phyloP scores from a whole-genome alignment of 2,113 vertebrate genomes.

The Candoia aspera region DNA sequence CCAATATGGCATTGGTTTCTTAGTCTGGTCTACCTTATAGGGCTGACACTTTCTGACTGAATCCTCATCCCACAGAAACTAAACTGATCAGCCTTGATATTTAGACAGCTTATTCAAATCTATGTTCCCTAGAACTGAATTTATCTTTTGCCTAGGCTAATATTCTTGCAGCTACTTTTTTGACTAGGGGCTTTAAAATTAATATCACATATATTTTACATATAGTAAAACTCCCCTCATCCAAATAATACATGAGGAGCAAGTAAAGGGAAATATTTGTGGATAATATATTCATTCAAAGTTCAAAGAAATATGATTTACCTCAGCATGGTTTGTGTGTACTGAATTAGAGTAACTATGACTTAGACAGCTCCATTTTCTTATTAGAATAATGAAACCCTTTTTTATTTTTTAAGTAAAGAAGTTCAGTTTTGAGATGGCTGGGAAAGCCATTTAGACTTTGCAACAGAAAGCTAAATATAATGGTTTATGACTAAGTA shows the following conservation, averaged over 20 bases:
- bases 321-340: not conserved
- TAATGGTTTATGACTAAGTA: not conserved
- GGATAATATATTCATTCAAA: not conserved
- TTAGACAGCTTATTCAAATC: not conserved
- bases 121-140: slow-evolving; percentile 5
- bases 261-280: not conserved
- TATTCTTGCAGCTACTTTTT: slow-evolving; percentile 70
- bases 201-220: not conserved
- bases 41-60: not conserved
- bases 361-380: not conserved
- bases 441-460: not conserved
- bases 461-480: slow-evolving; percentile 1
- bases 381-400: not conserved
- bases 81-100: slow-evolving; percentile 5
- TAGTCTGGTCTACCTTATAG: not conserved
- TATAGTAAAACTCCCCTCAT: not conserved
- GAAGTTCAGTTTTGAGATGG: not conserved
- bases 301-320: slow-evolving; percentile 13
- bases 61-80: slow-evolving; percentile 1
- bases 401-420: not conserved
- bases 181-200: slow-evolving; percentile 30
- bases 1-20: not conserved
- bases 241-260: not conserved
- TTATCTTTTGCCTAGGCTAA: slow-evolving; percentile 15
- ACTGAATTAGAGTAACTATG: not conserved